phyloP scores from a whole-genome alignment of 2,888 invertebrate genomes.

The Ennomos quercinarius region DNA sequence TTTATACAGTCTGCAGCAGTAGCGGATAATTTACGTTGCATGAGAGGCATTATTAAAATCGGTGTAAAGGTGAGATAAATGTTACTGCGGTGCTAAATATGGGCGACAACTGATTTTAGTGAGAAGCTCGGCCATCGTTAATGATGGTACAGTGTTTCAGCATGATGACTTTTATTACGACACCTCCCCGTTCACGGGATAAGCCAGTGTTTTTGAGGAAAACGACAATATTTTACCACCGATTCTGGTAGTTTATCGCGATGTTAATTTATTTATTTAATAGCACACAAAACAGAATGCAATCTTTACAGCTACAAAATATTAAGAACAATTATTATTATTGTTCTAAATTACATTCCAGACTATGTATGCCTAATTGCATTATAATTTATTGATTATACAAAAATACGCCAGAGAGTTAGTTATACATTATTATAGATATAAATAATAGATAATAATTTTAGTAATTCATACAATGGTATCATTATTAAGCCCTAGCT shows the following conservation, averaged over 20 bases:
- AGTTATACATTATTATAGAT: too few species aligned
- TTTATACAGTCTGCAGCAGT: conserved; percentile 38
- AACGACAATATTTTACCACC: conserved; percentile 7
- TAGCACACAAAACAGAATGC: too few species aligned
- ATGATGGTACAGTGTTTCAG: conserved; percentile 29
- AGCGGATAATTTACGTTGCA: conserved; percentile 45
- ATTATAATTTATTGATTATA: too few species aligned
- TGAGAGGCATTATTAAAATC: conserved; percentile 13
- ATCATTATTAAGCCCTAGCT: too few species aligned
- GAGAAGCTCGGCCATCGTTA: conserved; percentile 27
- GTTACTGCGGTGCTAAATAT: conserved; percentile 33
- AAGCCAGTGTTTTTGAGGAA: conserved; percentile 17
- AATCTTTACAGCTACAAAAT: too few species aligned
- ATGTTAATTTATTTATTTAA: too few species aligned
- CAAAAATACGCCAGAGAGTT: too few species aligned
- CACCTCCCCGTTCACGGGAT: conserved; percentile 29
- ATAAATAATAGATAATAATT: too few species aligned
- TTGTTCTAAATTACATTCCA: too few species aligned
- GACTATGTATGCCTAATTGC: too few species aligned
- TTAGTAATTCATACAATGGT: too few species aligned
- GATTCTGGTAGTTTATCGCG: conserved; percentile 8
- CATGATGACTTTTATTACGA: conserved; percentile 26
- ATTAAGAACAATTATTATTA: too few species aligned
- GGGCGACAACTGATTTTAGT: conserved; percentile 38
- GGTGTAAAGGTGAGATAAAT: conserved; percentile 12